Conservation (phyloP, 2,113 vertebrate genomes). For the Pelusios castaneus region DNA sequence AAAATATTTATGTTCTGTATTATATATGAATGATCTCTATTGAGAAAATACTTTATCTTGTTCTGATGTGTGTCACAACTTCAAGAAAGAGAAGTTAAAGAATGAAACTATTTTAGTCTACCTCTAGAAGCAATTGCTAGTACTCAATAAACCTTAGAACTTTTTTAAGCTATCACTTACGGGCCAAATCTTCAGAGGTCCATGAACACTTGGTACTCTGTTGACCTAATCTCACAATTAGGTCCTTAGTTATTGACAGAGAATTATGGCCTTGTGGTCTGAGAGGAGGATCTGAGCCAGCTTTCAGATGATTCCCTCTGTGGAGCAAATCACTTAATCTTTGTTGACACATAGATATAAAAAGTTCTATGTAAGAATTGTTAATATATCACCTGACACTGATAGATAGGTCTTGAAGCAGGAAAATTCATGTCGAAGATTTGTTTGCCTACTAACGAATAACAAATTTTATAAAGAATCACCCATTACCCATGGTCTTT, state of each 20-base stretch:
- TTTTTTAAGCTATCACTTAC: neutral
- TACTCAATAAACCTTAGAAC: neutral
- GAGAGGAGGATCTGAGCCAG: constrained; percentile 25
- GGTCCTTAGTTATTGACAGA: neutral
- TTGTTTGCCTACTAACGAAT: neutral
- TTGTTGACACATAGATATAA: neutral
- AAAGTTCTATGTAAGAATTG: constrained; percentile 9
- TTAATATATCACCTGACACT: constrained; percentile 19
- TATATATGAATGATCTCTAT: neutral
- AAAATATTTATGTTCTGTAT: neutral
- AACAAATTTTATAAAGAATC: neutral
- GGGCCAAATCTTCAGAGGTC: neutral
- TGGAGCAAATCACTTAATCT: constrained; percentile 41
- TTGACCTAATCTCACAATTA: accelerated
- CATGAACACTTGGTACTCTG: accelerated
- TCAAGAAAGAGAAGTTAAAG: neutral
- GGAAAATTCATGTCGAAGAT: neutral
- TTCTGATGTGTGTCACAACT: neutral
- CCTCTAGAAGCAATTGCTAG: neutral
- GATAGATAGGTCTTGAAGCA: constrained; percentile 2
- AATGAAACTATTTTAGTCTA: neutral
- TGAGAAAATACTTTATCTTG: neutral
- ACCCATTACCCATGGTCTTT: neutral
- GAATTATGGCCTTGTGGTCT: constrained; percentile 9
- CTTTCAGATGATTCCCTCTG: constrained; percentile 36